A percentile compares a stretch with the other conserved stretches of the same genome.
Conservation (phyloP, 2,113 vertebrate genomes). For the Myotis lucifugus region DNA sequence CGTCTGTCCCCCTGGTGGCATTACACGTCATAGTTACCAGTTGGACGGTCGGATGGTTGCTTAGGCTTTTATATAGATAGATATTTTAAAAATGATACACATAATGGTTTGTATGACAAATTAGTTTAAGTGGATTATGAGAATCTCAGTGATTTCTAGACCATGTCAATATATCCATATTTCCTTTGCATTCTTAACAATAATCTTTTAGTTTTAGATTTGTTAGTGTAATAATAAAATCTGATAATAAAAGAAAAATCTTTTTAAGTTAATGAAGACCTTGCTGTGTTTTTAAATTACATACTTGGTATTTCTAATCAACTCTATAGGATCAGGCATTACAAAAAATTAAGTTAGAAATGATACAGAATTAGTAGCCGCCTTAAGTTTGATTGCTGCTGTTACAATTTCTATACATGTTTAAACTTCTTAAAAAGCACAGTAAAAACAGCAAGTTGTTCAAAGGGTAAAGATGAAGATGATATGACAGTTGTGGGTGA, state of each 20-base stretch:
- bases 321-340: background rate
- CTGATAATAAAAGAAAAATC: background rate
- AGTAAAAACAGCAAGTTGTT: background rate
- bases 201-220: background rate
- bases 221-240: background rate
- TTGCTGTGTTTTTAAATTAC: slow-evolving; percentile 25
- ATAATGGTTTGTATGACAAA: slow-evolving; percentile 36
- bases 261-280: slow-evolving; percentile 4
- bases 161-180: slow-evolving; percentile 3
- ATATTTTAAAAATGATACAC: background rate
- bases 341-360: slow-evolving; percentile 25
- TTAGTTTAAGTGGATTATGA: slow-evolving; percentile 45
- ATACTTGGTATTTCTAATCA: slow-evolving; percentile 23
- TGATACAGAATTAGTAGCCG: slow-evolving; percentile 20
- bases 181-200: slow-evolving; percentile 34
- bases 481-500: background rate
- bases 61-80: too few species aligned
- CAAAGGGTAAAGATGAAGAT: background rate
- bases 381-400: background rate
- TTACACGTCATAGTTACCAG: too few species aligned
- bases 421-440: background rate
- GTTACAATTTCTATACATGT: background rate
- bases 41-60: too few species aligned
- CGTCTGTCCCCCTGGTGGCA: too few species aligned
- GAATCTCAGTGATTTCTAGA: background rate